Base-by-base conservation (phyloP, 2,888 invertebrate genomes). In the Chaetoderma sp. region DNA sequence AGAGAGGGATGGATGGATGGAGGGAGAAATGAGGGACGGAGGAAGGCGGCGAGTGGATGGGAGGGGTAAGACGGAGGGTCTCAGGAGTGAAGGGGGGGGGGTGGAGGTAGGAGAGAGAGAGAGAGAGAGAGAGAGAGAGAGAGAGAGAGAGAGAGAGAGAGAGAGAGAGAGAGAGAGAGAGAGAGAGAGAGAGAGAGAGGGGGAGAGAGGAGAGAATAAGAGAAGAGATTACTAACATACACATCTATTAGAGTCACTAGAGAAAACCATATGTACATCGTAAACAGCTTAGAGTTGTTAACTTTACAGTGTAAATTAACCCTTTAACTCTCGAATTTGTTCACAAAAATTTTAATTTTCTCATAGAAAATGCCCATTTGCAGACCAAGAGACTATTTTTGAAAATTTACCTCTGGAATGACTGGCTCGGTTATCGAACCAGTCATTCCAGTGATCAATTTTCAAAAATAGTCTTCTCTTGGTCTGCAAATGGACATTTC, bases 81-180 rank as follows among this genome's bases (percentile, higher is more conserved):
- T 30, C n/a, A 45, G 16, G 39, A 21, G 36, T 32, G 32, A 13
- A 60, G 28, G 28, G 27, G 25, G 16, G 32, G 47, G 16, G 45
- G 33, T n/a, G 54, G n/a, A 45, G 27, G 32, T 36, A 60, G 18
- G 28, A 45, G 23, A 28, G 8, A 54, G n/a, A 33, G 5, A 27
- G 39, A 27, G 32, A 39, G 27, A 39, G 42, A 58, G 58, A 59
- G 54, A 30, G 45, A 44, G 54, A 60, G 21, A 32, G 59, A 52
- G 57, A 54, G 54, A 44, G 44, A 39, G 36, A n/a, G 45, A 32
- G 30, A n/a, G 21, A 23, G 28, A 44, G 4, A 23, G 10, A 25
- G 30, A 18, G 60, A 32, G 33, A 49, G 50, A 33, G 4, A 21
- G 49, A 18, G 60, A 27, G 21, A 44, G 33, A 36, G 36, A 32